Evolutionary conservation across 2,113 vertebrate species (phyloP).

Genomic region (Dunckerocampus dactyliophorus): DNA sequence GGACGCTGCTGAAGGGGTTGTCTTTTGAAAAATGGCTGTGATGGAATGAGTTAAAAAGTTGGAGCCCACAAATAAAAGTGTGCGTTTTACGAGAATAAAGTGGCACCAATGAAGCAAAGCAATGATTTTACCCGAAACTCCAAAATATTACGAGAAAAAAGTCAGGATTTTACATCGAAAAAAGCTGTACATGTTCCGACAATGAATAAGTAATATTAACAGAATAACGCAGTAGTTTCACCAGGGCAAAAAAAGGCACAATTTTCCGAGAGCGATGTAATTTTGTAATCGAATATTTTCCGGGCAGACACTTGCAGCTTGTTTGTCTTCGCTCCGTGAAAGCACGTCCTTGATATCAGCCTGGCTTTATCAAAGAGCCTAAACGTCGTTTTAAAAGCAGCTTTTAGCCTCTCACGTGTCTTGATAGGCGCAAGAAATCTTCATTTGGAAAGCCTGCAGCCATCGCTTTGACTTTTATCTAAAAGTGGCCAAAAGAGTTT

Average conservation of each 20-base stretch:
- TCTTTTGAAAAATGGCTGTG: no score
- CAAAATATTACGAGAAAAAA: background rate
- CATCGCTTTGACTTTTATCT: background rate
- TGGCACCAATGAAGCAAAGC: background rate
- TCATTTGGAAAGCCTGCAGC: background rate
- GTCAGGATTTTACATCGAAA: background rate
- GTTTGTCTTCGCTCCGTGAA: no score
- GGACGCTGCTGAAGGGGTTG: no score
- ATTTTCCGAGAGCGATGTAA: no score
- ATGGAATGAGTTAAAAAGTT: no score
- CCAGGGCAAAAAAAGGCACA: no score
- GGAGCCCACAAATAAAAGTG: no score
- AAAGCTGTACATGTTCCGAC: no score
- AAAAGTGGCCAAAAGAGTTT: background rate
- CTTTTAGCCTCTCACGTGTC: conserved; percentile 2
- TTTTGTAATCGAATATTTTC: no score
- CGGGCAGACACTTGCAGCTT: no score
- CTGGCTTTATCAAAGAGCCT: background rate
- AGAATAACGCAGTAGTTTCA: background rate
- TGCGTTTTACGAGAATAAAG: background rate
- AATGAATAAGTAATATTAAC: no score
- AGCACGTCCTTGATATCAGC: no score
- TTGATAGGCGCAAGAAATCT: conserved; percentile 2
- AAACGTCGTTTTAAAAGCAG: background rate
- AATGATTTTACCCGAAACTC: background rate